These are phyloP conservation scores for Myripristis jacobus DNA, from an alignment of 2,797 vertebrate species.

Conservation along the genomic window DNA sequence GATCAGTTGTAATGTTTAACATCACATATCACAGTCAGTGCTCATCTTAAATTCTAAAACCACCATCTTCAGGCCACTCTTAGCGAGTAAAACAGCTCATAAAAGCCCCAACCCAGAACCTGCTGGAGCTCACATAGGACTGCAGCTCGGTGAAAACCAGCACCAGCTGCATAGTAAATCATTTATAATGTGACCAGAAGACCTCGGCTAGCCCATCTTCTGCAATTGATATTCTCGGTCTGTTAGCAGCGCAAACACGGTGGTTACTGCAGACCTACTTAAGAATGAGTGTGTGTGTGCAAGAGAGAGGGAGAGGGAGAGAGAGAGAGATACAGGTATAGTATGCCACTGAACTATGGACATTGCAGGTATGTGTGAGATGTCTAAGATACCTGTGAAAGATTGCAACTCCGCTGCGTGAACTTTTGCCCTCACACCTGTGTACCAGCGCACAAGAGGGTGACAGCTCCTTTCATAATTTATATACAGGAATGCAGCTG, in stretches of 20 bases:
- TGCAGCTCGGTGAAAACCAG: not conserved
- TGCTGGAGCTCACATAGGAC: not conserved
- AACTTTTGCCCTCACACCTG: not conserved
- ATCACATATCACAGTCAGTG: too few species aligned
- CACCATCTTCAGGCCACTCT: not conserved
- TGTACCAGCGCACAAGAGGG: constrained; percentile 8
- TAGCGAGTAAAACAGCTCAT: not conserved
- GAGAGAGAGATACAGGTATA: not conserved
- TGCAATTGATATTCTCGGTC: constrained; percentile 11
- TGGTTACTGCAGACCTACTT: constrained; percentile 7
- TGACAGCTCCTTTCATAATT: constrained; percentile 9
- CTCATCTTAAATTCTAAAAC: too few species aligned
- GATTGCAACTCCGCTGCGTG: not conserved
- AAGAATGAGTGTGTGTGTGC: not conserved
- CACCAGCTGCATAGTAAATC: constrained; percentile 32
- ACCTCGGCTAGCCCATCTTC: not conserved
- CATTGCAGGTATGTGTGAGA: constrained; percentile 2
- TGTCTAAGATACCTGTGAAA: constrained; percentile 7
- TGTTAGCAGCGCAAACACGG: constrained; percentile 8
- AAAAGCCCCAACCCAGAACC: not conserved
- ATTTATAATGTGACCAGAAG: constrained; percentile 34
- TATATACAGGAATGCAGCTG: not conserved
- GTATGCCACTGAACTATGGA: constrained; percentile 3
- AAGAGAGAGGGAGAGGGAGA: too few species aligned
- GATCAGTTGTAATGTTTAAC: too few species aligned